A percentile compares a stretch with the other conserved stretches of the same genome.
These are phyloP conservation scores for Poeciliopsis retropinna DNA, from an alignment of 2,113 vertebrate species.

Conservation along the genomic window DNA sequence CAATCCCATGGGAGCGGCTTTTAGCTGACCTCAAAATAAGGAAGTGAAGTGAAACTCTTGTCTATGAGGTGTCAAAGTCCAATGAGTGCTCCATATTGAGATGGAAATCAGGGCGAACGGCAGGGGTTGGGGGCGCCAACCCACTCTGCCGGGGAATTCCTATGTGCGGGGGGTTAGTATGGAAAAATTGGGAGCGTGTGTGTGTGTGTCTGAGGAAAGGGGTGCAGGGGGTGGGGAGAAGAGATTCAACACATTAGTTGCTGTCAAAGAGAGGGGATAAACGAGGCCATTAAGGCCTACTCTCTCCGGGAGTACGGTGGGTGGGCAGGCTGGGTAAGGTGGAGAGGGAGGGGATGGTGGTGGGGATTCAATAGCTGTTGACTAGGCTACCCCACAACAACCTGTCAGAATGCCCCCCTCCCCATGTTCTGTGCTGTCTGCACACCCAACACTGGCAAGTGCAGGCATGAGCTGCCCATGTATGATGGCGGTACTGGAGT, in stretches of 20 bases:
- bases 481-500: slow-evolving; percentile 38
- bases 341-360: slow-evolving; percentile 22
- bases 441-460: slow-evolving; percentile 64
- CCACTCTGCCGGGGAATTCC: slow-evolving; percentile 71
- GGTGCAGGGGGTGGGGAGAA: slow-evolving; percentile 17
- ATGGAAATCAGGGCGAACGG: slow-evolving; percentile 74
- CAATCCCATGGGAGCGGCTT: slow-evolving; percentile 63
- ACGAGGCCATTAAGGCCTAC: slow-evolving; percentile 77
- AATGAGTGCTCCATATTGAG: slow-evolving; percentile 74
- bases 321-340: slow-evolving; percentile 71
- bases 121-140: slow-evolving; percentile 62
- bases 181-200: slow-evolving; percentile 2
- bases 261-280: slow-evolving; percentile 76
- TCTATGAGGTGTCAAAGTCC: slow-evolving; percentile 79
- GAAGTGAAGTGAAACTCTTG: slow-evolving; percentile 75
- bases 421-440: slow-evolving; percentile 46
- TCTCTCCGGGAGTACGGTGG: slow-evolving; percentile 71
- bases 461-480: slow-evolving; percentile 59
- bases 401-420: slow-evolving; percentile 79
- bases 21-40: slow-evolving; percentile 73
- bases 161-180: slow-evolving; percentile 50
- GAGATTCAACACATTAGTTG: slow-evolving; percentile 71
- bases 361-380: slow-evolving; percentile 74
- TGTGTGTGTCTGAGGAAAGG: not conserved
- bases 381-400: slow-evolving; percentile 81